Base-by-base conservation (phyloP, 2,797 vertebrate genomes). In the Basileuterus tristriatus region DNA sequence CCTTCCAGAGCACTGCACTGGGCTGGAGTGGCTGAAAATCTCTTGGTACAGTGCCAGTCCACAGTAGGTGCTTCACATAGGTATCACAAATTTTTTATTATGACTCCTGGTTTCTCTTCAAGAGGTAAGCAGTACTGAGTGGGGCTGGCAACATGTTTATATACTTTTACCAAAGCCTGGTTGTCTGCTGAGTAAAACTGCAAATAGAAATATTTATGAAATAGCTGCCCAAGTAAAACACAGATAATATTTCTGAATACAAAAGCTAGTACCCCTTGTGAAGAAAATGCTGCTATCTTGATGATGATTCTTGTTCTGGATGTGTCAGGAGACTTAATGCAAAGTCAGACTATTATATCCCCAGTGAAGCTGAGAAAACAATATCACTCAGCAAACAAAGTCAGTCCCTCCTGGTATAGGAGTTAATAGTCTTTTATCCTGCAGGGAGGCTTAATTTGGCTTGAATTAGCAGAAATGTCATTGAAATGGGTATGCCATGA, bases 391-490 rank as follows among this genome's bases (percentile, higher is more conserved):
- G 80, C 64, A 93, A 78, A 81, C 43, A 76, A 89, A 87, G 68
- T 43, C 52, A 78, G 46, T 68, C 55, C 36, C 65, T 90, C 39
- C 50, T 3, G 1, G 44, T 90, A 72, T 76, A 79, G 56, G 82
- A 89, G 83, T 68, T 17, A 46, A 36, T 79, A 75, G 34, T 8
- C 39, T 83, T 91, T 72, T 86, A 37, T 83, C 83, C 82, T 39
- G 20, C 32, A 79, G 47, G 6, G 46, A 88, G 22, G 27, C 32
- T 81, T 83, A 76, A 86, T 91, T 93, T 69, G 62, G 43, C 52
- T 63, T 85, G 64, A 92, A 84, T 86, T 94, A 89, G 44, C 55
- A 95, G 59, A 94, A 89, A 64, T 87, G 64, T 83, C 83, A 63
- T 41, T 94, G 71, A 39, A 82, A 82, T 89, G 60, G 32, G 52